A percentile compares a stretch with the other conserved stretches of the same genome.
phyloP scores from a whole-genome alignment of 2,113 vertebrate species.

The Apodemus speciosus region DNA sequence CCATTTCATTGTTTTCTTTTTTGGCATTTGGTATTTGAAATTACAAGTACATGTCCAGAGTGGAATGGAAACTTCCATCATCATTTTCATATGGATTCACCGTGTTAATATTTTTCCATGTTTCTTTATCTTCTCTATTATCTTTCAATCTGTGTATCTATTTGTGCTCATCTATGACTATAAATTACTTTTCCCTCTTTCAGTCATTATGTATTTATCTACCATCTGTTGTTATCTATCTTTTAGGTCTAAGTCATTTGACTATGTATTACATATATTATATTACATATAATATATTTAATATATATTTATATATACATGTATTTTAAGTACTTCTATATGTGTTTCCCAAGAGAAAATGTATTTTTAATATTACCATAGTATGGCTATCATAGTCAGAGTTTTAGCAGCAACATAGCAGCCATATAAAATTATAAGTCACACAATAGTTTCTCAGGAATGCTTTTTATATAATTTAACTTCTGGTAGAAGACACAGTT shows the following conservation, averaged over 20 bases:
- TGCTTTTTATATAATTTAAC: background rate
- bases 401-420: background rate
- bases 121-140: background rate
- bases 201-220: background rate
- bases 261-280: too few species aligned
- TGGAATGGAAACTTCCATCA: background rate
- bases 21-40: background rate
- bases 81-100: background rate
- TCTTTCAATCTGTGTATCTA: background rate
- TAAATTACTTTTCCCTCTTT: background rate
- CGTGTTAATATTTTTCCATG: background rate
- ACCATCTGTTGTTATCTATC: background rate
- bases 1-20: background rate
- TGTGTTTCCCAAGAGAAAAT: background rate
- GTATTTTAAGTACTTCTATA: background rate
- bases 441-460: background rate
- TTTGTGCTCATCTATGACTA: background rate
- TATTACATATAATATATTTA: too few species aligned
- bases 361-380: background rate
- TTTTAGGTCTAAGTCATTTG: background rate
- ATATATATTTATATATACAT: too few species aligned
- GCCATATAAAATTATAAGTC: background rate
- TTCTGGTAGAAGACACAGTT: background rate
- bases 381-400: background rate
- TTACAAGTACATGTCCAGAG: background rate